A percentile compares a stretch with the other conserved stretches of the same genome.
Evolutionary conservation across 2,797 vertebrate genomes (phyloP).

Genomic region (Nyctalus aviator): DNA sequence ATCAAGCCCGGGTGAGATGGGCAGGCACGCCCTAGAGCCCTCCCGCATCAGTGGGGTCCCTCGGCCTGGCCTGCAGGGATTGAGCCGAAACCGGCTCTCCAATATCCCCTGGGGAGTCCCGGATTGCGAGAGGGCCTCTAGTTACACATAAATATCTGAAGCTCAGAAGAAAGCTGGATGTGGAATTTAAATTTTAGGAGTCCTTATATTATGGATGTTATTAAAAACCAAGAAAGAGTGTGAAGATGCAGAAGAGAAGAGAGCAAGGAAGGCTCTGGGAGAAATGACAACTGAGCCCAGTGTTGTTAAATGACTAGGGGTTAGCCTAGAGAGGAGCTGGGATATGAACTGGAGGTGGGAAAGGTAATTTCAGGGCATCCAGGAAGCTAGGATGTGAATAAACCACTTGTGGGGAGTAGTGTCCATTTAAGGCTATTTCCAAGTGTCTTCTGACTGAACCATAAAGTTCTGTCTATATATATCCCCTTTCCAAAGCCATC

Average conservation of each 20-base stretch:
- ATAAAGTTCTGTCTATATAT: not conserved
- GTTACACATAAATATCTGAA: not conserved
- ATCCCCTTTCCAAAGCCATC: not conserved
- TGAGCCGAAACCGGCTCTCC: too few species aligned
- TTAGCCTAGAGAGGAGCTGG: not conserved
- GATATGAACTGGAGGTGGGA: not conserved
- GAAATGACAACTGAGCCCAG: not conserved
- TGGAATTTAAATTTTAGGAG: not conserved
- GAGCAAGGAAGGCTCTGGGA: not conserved
- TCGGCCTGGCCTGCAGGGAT: too few species aligned
- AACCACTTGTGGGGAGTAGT: not conserved
- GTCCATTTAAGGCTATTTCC: slow-evolving; percentile 5
- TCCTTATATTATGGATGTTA: not conserved
- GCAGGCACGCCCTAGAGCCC: too few species aligned
- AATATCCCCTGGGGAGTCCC: too few species aligned
- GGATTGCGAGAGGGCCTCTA: too few species aligned
- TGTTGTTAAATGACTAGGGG: not conserved
- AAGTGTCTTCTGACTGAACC: not conserved
- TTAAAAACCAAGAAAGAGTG: slow-evolving; percentile 49
- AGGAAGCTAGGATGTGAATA: not conserved
- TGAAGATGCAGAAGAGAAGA: slow-evolving; percentile 32
- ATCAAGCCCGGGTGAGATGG: too few species aligned
- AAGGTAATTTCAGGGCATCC: not conserved
- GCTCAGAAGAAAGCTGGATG: not conserved
- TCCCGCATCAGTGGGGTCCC: too few species aligned